Evolutionary conservation across 2,888 invertebrate genomes (phyloP), one percentile per base, ranked within the genome.

Genomic region (Tolmerus cingulatus): DNA sequence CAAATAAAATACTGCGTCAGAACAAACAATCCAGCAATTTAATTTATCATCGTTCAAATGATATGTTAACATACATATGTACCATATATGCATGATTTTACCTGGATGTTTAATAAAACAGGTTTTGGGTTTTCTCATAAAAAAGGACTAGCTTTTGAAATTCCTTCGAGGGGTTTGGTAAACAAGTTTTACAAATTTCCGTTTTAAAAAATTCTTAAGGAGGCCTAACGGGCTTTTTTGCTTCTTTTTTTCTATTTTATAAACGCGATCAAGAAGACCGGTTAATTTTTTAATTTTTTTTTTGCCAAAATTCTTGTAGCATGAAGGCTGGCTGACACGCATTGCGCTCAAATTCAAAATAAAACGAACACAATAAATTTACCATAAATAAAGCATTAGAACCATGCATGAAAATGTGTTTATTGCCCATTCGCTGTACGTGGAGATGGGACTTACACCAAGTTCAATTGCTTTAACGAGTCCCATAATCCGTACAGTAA

Each of bases 401-500:
- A 30, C 55, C 30, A 81, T 85, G 37, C 30, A 85, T 74, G 46
- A 85, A 66, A 85, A 74, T 85, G 27, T 85, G 23, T 74, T 74
- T 85, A 85, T 85, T 74, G 74, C 46, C 74, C 34, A 85, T 23
- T 27, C 74, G 85, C 40, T 85, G 46, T 85, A 74, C 74, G 43
- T 46, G 74, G 74, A 85, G 74, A 85, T 74, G 74, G 74, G 74
- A 85, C 85, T 85, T 85, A 85, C 85, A 74, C 85, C 85, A 85
- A 85, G 85, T 85, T 85, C 85, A 85, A 85, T 85, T 85, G 46
- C 85, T 85, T 85, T 85, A 85, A 85, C 85, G 85, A 85, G 57
- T 74, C 74, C 46, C 85, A 85, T 66, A 66, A 66, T n/a, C 27
- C 66, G 66, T 85, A 85, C 74, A 85, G 85, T 74, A 85, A 85